Evolutionary conservation across 2,113 vertebrate species (phyloP).

Genomic region (Caracal caracal): DNA sequence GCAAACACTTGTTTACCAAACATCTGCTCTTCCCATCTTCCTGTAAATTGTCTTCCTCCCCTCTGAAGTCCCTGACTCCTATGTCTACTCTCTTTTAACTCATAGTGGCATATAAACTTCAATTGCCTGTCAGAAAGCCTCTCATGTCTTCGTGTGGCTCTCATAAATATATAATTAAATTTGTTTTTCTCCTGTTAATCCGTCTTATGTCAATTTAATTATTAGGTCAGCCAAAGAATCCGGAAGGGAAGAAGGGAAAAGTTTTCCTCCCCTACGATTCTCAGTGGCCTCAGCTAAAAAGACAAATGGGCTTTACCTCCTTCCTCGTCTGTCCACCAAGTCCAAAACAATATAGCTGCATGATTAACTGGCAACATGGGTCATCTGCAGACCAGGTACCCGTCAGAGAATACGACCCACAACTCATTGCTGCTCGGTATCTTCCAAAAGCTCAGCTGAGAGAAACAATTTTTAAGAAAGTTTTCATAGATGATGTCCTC

Average conservation of each 20-base stretch:
- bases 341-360: not conserved
- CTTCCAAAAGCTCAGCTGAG: not conserved
- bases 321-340: not conserved
- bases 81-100: not conserved
- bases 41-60: not conserved
- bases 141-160: not conserved
- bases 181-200: not conserved
- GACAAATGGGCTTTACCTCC: not conserved
- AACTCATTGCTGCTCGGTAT: not conserved
- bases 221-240: not conserved
- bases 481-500: not conserved
- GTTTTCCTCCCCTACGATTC: not conserved
- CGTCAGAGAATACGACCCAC: not conserved
- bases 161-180: not conserved
- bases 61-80: not conserved
- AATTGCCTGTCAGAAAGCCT: not conserved
- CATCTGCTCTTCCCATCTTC: not conserved
- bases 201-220: not conserved
- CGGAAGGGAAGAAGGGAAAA: not conserved
- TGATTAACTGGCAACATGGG: not conserved
- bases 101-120: not conserved
- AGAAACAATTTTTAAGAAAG: not conserved
- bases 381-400: not conserved
- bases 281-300: not conserved
- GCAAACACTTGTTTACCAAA: not conserved